Evolutionary conservation across 2,113 vertebrate genomes (phyloP).

Genomic region (Ameiurus melas): DNA sequence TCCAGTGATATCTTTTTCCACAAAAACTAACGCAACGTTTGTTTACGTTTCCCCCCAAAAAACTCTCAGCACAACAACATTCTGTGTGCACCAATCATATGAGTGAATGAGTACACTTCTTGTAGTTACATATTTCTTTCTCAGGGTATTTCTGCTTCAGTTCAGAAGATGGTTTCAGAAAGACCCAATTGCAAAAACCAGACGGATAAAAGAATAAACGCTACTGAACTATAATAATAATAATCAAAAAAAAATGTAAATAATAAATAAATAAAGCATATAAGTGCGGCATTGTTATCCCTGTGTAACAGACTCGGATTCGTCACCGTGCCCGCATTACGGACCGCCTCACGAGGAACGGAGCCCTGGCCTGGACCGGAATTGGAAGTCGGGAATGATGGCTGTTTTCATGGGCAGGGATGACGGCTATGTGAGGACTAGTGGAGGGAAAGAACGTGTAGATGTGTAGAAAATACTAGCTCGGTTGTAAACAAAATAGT

Average conservation of each 20-base stretch:
- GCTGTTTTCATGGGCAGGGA: slow-evolving; percentile 24
- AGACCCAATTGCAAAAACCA: not conserved
- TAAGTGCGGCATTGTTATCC: not conserved
- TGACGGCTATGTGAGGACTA: slow-evolving; percentile 46
- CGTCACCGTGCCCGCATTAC: not conserved
- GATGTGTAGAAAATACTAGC: not conserved
- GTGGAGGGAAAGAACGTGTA: not conserved
- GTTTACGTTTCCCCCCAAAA: not conserved
- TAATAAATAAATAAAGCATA: not conserved
- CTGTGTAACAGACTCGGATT: not conserved
- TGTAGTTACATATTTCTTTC: not conserved
- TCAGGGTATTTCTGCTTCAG: not conserved
- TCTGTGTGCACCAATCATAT: not conserved
- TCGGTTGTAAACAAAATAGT: not conserved
- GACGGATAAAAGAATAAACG: not conserved
- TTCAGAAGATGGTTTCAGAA: not conserved
- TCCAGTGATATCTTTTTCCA: not conserved
- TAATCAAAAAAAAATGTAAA: not conserved
- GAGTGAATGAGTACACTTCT: not conserved
- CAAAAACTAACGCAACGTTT: not conserved
- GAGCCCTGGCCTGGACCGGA: slow-evolving; percentile 26
- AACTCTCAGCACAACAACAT: not conserved
- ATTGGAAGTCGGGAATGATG: slow-evolving; percentile 17
- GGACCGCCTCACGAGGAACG: slow-evolving; percentile 22
- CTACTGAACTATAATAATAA: not conserved